These are phyloP conservation scores for Onthophagus sagittarius DNA, from an alignment of 2,888 invertebrate genomes.

Conservation along the genomic window DNA sequence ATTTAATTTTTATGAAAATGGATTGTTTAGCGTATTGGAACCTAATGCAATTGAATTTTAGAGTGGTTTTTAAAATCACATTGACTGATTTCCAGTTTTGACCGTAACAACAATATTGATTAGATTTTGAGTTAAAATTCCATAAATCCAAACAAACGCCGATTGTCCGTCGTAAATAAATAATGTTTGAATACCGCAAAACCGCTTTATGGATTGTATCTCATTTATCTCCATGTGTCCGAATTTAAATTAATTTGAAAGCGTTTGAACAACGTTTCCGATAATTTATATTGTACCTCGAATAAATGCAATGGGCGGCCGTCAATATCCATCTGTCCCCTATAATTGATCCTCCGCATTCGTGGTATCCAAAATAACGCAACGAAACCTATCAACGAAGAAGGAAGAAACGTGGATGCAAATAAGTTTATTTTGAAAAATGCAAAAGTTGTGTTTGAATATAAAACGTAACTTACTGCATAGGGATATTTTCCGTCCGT, in stretches of 20 bases:
- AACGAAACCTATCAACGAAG: constrained; percentile 29
- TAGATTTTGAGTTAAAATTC: background rate
- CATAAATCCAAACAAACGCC: background rate
- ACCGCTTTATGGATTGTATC: background rate
- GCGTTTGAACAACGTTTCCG: background rate
- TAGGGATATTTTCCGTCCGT: constrained; percentile 20
- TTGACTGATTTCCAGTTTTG: too few species aligned
- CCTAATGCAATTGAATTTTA: too few species aligned
- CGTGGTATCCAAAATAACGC: constrained; percentile 26
- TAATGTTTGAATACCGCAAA: background rate
- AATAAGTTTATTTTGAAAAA: background rate
- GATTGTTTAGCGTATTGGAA: too few species aligned
- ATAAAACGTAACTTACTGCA: constrained; percentile 15
- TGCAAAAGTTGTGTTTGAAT: background rate
- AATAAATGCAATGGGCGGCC: constrained; percentile 29
- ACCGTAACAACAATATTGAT: background rate
- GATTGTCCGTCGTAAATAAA: background rate
- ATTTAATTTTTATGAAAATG: too few species aligned
- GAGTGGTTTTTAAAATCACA: too few species aligned
- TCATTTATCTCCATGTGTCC: background rate
- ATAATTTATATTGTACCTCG: constrained; percentile 22
- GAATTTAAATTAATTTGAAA: background rate
- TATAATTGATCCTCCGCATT: constrained; percentile 32
- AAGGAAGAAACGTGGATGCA: background rate
- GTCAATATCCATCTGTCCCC: constrained; percentile 30